A percentile compares a stretch with the other conserved stretches of the same genome.
Conservation (phyloP, 2,113 vertebrate species). For the Triplophysa dalaica region DNA sequence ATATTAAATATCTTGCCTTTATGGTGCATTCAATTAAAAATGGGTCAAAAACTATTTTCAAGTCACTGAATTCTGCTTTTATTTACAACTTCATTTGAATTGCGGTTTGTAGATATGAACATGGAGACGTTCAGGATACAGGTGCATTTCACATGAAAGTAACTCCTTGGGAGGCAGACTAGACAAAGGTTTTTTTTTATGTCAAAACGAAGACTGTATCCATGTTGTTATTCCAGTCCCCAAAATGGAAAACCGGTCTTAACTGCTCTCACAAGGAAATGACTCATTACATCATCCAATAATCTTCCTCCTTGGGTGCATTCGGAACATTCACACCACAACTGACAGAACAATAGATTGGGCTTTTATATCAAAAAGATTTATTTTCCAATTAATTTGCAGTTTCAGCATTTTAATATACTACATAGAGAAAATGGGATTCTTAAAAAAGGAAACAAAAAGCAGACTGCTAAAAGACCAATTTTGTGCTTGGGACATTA, state of each 20-base stretch:
- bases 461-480: constrained; percentile 14
- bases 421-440: background rate
- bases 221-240: constrained; percentile 50
- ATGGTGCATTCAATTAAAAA: no score
- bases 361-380: constrained; percentile 2
- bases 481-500: constrained; percentile 62
- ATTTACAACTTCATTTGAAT: no score
- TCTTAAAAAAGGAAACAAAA: background rate
- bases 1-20: no score
- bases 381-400: constrained; percentile 5
- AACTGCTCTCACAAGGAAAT: constrained; percentile 57
- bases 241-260: constrained; percentile 37
- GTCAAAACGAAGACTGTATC: constrained; percentile 50
- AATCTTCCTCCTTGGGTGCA: constrained; percentile 16
- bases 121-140: constrained; percentile 62
- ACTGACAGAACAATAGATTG: background rate
- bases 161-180: constrained; percentile 48
- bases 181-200: constrained; percentile 66
- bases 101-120: background rate
- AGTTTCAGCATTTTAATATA: background rate
- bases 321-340: background rate
- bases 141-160: constrained; percentile 59
- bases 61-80: no score
- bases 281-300: constrained; percentile 32
- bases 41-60: no score